Evolutionary conservation across 2,888 invertebrate genomes (phyloP).

Genomic region (Ametastegia equiseti): DNA sequence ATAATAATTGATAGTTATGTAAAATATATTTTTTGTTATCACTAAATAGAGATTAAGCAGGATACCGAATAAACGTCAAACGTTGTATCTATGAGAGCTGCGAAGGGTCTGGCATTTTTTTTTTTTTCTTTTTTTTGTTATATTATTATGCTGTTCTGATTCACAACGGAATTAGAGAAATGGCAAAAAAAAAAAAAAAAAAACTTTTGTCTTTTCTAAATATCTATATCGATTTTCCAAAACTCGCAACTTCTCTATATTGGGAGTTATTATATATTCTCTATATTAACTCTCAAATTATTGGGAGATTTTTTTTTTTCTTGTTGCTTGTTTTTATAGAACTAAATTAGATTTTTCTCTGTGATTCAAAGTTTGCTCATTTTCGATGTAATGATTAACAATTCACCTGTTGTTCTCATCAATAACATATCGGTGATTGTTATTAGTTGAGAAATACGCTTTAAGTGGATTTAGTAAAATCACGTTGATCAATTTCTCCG

Average conservation of each 20-base stretch:
- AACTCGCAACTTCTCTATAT: too few relatives aligned
- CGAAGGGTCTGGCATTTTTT: slow-evolving; percentile 10
- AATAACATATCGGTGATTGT: neutral
- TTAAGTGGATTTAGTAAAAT: too few relatives aligned
- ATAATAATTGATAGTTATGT: slow-evolving; percentile 69
- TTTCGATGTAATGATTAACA: slow-evolving; percentile 39
- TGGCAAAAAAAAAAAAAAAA: too few relatives aligned
- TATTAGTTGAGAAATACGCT: too few relatives aligned
- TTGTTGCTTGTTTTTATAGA: neutral
- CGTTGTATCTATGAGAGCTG: slow-evolving; percentile 26
- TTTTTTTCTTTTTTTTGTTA: neutral
- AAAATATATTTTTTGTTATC: slow-evolving; percentile 74
- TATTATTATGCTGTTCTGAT: neutral
- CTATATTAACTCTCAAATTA: too few relatives aligned
- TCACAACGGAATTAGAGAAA: too few relatives aligned
- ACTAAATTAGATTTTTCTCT: slow-evolving; percentile 4
- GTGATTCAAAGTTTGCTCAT: slow-evolving; percentile 36
- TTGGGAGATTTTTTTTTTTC: neutral
- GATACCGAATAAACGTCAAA: slow-evolving; percentile 48
- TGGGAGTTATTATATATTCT: neutral
- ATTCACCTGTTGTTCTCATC: slow-evolving; percentile 29
- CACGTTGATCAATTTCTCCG: too few relatives aligned
- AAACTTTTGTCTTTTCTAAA: too few relatives aligned
- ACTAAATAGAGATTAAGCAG: slow-evolving; percentile 59
- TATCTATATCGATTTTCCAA: too few relatives aligned